Percentiles rank a stretch among this genome's conserved stretches.
Conservation (phyloP, 2,113 vertebrate species). For the Cairina moschata region DNA sequence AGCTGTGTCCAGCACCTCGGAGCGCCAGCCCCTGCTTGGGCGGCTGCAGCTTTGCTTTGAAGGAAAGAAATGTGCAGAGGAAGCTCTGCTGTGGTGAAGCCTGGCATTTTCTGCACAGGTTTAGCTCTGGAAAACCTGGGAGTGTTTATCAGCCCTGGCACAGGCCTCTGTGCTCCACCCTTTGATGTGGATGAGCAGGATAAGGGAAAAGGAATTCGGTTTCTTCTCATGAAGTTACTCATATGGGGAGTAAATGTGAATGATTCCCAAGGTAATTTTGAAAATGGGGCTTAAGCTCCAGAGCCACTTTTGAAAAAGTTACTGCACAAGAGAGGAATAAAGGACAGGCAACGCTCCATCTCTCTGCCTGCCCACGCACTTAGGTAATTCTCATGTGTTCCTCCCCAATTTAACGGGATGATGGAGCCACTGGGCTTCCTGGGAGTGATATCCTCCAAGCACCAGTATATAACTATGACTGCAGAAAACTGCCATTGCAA, state of each 20-base stretch:
- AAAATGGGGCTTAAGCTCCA: neutral
- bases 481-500: neutral
- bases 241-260: neutral
- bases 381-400: neutral
- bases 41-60: neutral
- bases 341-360: neutral
- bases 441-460: neutral
- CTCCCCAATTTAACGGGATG: neutral
- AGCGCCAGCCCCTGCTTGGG: neutral
- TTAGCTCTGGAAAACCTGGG: neutral
- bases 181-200: neutral
- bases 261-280: neutral
- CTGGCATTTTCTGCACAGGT: neutral
- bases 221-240: neutral
- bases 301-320: neutral
- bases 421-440: fast-evolving
- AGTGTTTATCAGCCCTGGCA: neutral
- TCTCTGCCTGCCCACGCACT: neutral
- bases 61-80: neutral
- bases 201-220: neutral
- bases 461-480: neutral
- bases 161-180: neutral
- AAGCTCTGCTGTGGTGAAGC: fast-evolving
- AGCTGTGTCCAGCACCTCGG: neutral
- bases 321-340: neutral